Evolutionary conservation across 2,797 vertebrate genomes (phyloP).

Genomic region (Cyclura pinguis): DNA sequence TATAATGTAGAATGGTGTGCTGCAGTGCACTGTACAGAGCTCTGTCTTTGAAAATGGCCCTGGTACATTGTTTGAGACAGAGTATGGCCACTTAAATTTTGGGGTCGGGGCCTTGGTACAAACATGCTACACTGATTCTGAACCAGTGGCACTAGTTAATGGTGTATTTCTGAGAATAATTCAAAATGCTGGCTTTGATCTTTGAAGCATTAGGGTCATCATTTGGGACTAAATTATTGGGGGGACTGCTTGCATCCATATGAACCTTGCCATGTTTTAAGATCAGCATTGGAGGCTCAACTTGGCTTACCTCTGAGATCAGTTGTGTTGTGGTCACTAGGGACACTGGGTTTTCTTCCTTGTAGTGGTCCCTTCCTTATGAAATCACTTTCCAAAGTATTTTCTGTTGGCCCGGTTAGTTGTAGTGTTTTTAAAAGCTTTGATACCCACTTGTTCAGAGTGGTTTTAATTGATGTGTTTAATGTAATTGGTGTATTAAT

Average conservation of each 20-base stretch:
- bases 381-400: not conserved
- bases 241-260: not conserved
- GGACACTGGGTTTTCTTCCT: not conserved
- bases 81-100: not conserved
- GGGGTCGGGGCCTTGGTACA: not conserved
- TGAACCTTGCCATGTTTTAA: not conserved
- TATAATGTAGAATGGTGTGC: too few species aligned
- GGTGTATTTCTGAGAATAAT: not conserved
- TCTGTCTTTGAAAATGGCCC: too few species aligned
- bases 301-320: not conserved
- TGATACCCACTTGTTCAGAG: not conserved
- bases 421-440: not conserved
- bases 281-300: not conserved
- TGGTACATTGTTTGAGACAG: not conserved
- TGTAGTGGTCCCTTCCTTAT: not conserved
- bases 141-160: not conserved
- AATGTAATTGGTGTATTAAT: not conserved
- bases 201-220: not conserved
- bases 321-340: not conserved
- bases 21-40: too few species aligned
- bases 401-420: not conserved
- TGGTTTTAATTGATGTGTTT: not conserved
- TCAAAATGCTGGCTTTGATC: not conserved
- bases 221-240: not conserved
- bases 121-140: not conserved